Base-by-base conservation (phyloP, 2,888 invertebrate species). In the Cantharis flavilabris region DNA sequence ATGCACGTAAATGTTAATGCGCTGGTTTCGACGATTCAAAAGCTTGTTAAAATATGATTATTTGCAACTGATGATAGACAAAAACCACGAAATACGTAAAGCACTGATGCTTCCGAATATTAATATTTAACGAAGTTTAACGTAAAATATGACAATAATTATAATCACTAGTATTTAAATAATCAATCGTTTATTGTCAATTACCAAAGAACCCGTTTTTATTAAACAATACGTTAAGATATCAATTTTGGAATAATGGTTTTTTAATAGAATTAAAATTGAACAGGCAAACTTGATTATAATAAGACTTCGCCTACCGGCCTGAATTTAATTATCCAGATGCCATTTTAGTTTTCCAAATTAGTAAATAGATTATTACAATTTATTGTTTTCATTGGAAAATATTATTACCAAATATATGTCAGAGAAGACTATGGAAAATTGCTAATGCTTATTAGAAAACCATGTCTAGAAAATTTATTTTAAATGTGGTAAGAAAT, bases 401-500 rank as follows among this genome's bases (percentile, higher is more conserved):
- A 49, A 49, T 49, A n/a, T 49, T 49, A 49, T 49, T 49, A 49
- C n/a, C 7, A 1, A 33, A 33, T 13, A 33, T 33, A 33, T 33
- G 13, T 33, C 33, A n/a, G n/a, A 49, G 49, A 49, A 49, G 49
- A n/a, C 49, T 49, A 49, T n/a, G 49, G 49, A 49, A 49, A 49
- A 49, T 7, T 49, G 49, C 49, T 49, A 49, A 49, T 49, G 49
- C 49, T 49, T 77, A 77, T 74, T 71, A 64, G 63, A 69, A 74
- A 71, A 77, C 75, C 75, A 71, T 73, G 78, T 76, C 78, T 78
- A 73, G 71, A 49, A 77, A 77, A 78, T 76, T 78, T 73, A 76
- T 76, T 73, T 76, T 71, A 62, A 70, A 63, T 71, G 33, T 16
- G 63, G 26, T 26, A 71, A 71, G 69, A 70, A 67, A 75, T 75